Evolutionary conservation across 2,888 invertebrate species (phyloP).

Genomic region (Heteromyza rotundicornis): DNA sequence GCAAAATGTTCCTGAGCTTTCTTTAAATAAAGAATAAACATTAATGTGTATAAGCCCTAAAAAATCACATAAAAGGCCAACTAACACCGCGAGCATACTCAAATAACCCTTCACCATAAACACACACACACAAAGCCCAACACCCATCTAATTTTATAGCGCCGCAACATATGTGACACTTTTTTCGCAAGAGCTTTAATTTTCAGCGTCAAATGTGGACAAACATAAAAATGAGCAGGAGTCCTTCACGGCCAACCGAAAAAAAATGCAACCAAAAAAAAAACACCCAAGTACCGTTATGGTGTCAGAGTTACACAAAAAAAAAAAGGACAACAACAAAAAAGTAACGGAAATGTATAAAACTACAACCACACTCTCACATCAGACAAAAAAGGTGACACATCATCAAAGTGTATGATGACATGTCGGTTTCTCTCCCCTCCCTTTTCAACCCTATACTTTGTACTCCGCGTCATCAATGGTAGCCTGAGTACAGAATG

Average conservation of each 20-base stretch:
- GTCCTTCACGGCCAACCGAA: not conserved
- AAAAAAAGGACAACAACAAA: not conserved
- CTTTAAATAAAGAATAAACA: no score
- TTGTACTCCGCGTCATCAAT: no score
- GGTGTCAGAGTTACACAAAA: no score
- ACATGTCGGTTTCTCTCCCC: slow-evolving; percentile 37
- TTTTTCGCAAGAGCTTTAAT: not conserved
- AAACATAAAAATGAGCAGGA: not conserved
- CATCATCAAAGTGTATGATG: slow-evolving; percentile 32
- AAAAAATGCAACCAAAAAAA: not conserved
- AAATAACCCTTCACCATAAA: not conserved
- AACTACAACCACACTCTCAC: not conserved
- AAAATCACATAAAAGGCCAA: not conserved
- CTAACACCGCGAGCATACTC: not conserved
- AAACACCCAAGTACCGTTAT: slow-evolving; percentile 5
- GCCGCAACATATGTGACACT: not conserved
- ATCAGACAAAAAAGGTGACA: slow-evolving; percentile 5
- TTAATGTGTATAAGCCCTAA: no score
- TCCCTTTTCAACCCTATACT: not conserved
- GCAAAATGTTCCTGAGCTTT: no score
- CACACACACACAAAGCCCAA: not conserved
- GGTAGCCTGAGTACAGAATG: no score
- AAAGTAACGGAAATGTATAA: not conserved
- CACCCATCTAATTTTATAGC: not conserved
- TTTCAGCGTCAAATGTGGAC: not conserved